Evolutionary conservation across 2,797 vertebrate genomes (phyloP), one percentile per base, ranked within the genome.

Genomic region (Astyanax mexicanus): DNA sequence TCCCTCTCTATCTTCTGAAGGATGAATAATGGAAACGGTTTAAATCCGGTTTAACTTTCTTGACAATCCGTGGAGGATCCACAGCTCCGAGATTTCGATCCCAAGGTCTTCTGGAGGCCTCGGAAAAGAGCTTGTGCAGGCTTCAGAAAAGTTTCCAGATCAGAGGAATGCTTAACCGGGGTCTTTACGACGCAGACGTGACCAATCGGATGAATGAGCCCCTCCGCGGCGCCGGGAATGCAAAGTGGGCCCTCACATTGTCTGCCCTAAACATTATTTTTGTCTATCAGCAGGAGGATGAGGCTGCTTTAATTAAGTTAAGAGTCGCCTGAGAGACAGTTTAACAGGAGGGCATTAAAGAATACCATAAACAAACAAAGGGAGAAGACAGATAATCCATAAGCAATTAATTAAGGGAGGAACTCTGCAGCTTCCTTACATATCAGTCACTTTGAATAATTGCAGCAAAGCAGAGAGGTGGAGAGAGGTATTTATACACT

Each of bases 351-450:
- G 69, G 69, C 77, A 80, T 86, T 88, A 88, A 88, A 88, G 86
- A 86, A 83, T 72, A 74, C 84, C 42, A 71, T 90, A 91, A 90
- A 91, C 90, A 92, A 91, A 92, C 87, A 87, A 85, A 88, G 86
- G 83, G 76, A 81, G 81, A 54, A 69, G 89, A 91, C 89, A 90
- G 87, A 90, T 91, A 93, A 92, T 93, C 91, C 82, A 93, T 93
- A 90, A 83, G 86, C 83, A 91, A 90, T 92, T 91, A 88, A 92
- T 92, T 89, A 90, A 80, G 45, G 27, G 77, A 17, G 23, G 80
- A 75, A 86, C 69, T 74, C 72, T 40, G 78, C 61, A 75, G 80
- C 85, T 82, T 88, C 82, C 65, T 29, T 80, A 86, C 80, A 75
- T 80, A 67, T 79, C 74, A 86, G 83, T 86, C 84, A 85, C 80